A percentile compares a stretch with the other conserved stretches of the same genome.
Evolutionary conservation across 2,797 vertebrate genomes (phyloP).

Genomic region (Gymnopithys bicolor): DNA sequence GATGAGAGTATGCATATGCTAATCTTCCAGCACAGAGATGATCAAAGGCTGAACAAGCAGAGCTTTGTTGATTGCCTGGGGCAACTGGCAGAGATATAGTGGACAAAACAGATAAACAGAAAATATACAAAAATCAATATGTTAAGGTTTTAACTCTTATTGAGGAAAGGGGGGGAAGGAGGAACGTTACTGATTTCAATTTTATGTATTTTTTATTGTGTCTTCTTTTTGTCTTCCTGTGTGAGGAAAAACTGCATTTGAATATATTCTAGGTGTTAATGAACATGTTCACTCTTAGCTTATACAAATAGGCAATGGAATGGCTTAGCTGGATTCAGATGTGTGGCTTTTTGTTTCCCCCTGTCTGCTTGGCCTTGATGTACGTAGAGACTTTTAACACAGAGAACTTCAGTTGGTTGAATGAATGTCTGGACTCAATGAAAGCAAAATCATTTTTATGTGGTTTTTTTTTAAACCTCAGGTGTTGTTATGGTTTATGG

Average conservation of each 20-base stretch:
- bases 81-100: slow-evolving; percentile 73
- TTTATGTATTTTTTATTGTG: not conserved
- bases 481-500: not conserved
- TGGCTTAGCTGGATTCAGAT: not conserved
- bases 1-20: slow-evolving; percentile 84
- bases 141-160: not conserved
- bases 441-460: not conserved
- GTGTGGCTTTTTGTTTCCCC: not conserved
- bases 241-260: not conserved
- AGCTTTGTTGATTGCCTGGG: slow-evolving; percentile 88
- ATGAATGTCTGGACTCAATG: not conserved
- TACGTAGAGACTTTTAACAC: not conserved
- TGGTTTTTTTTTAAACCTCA: not conserved
- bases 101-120: slow-evolving; percentile 40
- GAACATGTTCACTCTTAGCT: not conserved
- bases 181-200: fast-evolving
- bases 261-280: not conserved
- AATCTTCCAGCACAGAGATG: slow-evolving; percentile 84
- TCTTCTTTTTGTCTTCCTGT: not conserved
- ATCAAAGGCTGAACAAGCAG: slow-evolving; percentile 88
- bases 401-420: not conserved
- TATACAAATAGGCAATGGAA: not conserved
- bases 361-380: not conserved
- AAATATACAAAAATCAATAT: slow-evolving; percentile 17
- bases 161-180: not conserved